Evolutionary conservation across 2,113 vertebrate species (phyloP).

Genomic region (Lucifuga dentata): DNA sequence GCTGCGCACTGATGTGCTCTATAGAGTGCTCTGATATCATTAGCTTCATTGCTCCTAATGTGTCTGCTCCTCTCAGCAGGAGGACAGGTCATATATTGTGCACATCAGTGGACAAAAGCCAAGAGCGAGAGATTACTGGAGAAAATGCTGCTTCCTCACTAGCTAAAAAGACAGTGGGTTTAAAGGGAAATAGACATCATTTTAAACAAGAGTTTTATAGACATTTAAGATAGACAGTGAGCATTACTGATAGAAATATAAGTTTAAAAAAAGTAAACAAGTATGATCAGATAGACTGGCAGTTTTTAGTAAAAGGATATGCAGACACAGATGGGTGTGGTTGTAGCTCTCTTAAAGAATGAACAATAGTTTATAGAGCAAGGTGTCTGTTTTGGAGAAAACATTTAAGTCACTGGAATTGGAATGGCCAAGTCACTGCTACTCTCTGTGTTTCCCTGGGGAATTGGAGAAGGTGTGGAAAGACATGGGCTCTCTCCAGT

Average conservation of each 20-base stretch:
- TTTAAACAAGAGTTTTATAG: background rate
- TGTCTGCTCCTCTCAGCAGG: conserved; percentile 88
- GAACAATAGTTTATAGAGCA: conserved; percentile 61
- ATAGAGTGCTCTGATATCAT: conserved; percentile 97
- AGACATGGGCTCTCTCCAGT: no score
- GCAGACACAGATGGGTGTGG: conserved; percentile 52
- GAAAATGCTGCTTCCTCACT: conserved; percentile 40
- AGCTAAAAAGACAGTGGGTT: conserved; percentile 14
- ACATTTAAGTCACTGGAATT: conserved; percentile 17
- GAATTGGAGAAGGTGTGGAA: no score
- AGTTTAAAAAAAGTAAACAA: background rate
- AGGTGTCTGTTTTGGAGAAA: conserved; percentile 60
- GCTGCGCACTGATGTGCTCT: conserved; percentile 91
- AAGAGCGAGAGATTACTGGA: conserved; percentile 60
- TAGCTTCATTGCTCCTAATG: conserved; percentile 99
- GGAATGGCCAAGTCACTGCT: no score
- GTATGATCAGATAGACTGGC: conserved; percentile 6
- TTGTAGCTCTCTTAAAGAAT: conserved; percentile 62
- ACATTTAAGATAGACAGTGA: conserved; percentile 1
- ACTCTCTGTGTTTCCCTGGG: no score
- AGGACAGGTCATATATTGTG: conserved; percentile 89
- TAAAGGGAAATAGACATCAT: conserved; percentile 25
- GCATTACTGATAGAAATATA: conserved; percentile 19
- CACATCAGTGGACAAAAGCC: conserved; percentile 76
- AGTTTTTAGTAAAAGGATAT: conserved; percentile 42